Base-by-base conservation (phyloP, 1,140 invertebrate species). In the Scylla paramamosain region DNA sequence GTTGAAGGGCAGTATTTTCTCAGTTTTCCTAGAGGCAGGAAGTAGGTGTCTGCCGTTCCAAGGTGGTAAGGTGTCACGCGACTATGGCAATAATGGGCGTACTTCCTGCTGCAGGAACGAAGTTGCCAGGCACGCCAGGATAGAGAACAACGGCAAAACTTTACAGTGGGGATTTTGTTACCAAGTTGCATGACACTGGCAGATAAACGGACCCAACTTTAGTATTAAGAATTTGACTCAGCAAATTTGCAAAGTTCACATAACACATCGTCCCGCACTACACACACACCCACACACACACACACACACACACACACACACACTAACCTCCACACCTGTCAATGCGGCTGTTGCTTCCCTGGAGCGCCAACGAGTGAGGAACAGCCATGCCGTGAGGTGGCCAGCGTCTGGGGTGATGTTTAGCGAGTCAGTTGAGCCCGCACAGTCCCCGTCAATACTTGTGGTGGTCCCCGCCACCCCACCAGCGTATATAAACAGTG, bases 361-460 rank as follows among this genome's bases (percentile, higher is more conserved):
- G 67, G 67, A 77, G n/a, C 67, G 20, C 25, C 67, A 77, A 77
- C n/a, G 67, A 20, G 67, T 77, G 67, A 77, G 25, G 52, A 59
- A 77, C 25, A n/a, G 67, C 8, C 67, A 7, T 25, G 67, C 67
- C 67, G 67, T 77, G 67, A 25, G 67, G 67, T 20, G 67, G 25
- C 25, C 20, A 77, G 67, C 67, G 67, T 77, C 67, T 77, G 67
- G 67, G 67, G 67, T 77, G 67, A 77, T 77, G 67, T 77, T 77
- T 77, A 77, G 67, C 67, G 67, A 77, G 16, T 77, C 67, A 77
- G 67, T 20, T 77, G 67, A 77, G 67, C 67, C 67, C 16, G 20
- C 67, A 77, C 25, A 0, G 67, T 77, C 67, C 67, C 67, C 67
- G 67, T 77, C 67, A 77, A 77, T 77, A 77, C 16, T 77, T 77